Base-by-base conservation (phyloP, 2,888 invertebrate genomes). In the Falcaria lacertinaria region DNA sequence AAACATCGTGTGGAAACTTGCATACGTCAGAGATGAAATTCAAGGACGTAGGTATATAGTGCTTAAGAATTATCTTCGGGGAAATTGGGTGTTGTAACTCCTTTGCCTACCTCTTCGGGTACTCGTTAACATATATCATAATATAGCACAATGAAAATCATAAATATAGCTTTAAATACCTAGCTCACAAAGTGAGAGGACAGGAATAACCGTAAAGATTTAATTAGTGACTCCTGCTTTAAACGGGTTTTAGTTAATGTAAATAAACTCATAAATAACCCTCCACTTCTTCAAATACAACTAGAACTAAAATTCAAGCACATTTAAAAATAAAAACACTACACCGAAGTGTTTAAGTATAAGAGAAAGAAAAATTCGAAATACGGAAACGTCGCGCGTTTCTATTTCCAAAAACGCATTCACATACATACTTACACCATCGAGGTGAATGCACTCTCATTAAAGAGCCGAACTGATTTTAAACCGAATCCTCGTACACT, bases 361-460 rank as follows among this genome's bases (percentile, higher is more conserved):
- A 47, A 57, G 48, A 55, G 60, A 65, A 65, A 67, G 64, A 69
- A 72, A 66, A 67, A 44, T 55, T 49, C 52, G 64, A 58, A 64
- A 70, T 80, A 85, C 85, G 85, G 86, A 85, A 86, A 83, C 71
- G 76, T 52, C 39, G 48, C 57, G 60, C 66, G 60, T 60, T 64
- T 72, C 71, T 71, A 66, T 78, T 74, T 80, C 81, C 78, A 70
- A 75, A 84, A 83, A 74, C 73, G 69, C 69, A 75, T 73, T 42
- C 45, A 45, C 43, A 47, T 48, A 45, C 70, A 69, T 74, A 71
- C 75, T 80, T 76, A 73, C 73, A 69, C 64, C 66, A 65, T 58
- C 52, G 76, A 75, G 85, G 80, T 84, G 76, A 83, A 85, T 62
- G 88, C 77, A 74, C 87, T 82, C 86, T 86, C 81, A 86, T 87